Percentiles rank a stretch among this genome's conserved stretches.
These are phyloP conservation scores for Bombylius discolor DNA, from an alignment of 2,888 invertebrate species.

Conservation along the genomic window DNA sequence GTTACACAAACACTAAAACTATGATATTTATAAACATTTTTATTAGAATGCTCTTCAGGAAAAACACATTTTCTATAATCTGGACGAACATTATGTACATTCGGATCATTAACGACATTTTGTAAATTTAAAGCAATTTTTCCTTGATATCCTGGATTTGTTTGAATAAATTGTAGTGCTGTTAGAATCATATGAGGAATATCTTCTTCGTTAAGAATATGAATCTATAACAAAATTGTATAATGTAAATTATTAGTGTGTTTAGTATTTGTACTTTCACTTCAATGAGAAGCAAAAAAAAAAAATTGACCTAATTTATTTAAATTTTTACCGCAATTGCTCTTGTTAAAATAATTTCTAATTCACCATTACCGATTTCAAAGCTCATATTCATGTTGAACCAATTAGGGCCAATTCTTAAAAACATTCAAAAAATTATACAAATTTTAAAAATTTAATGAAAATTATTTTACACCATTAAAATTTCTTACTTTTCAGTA, in stretches of 20 bases:
- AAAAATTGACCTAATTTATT: too few species aligned
- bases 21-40: conserved; percentile 48
- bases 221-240: conserved; percentile 15
- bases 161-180: conserved; percentile 8
- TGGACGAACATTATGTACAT: conserved; percentile 44
- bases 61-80: conserved; percentile 57
- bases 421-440: neutral
- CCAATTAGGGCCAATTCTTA: conserved; percentile 21
- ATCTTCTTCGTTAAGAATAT: conserved; percentile 29
- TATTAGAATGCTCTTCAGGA: conserved; percentile 44
- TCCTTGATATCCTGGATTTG: conserved; percentile 10
- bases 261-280: too few species aligned
- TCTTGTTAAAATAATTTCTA: conserved; percentile 18
- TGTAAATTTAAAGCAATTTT: conserved; percentile 34
- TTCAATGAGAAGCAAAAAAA: too few species aligned
- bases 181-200: conserved; percentile 23
- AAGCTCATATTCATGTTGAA: conserved; percentile 23
- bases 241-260: too few species aligned
- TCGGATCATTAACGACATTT: conserved; percentile 52
- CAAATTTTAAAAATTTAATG: too few species aligned
- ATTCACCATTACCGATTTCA: conserved; percentile 16
- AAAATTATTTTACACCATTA: neutral
- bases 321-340: conserved; percentile 11
- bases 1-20: conserved; percentile 60
- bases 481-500: conserved; percentile 30